Conservation (phyloP, 2,888 invertebrate genomes). For the Galerucella pusilla region DNA sequence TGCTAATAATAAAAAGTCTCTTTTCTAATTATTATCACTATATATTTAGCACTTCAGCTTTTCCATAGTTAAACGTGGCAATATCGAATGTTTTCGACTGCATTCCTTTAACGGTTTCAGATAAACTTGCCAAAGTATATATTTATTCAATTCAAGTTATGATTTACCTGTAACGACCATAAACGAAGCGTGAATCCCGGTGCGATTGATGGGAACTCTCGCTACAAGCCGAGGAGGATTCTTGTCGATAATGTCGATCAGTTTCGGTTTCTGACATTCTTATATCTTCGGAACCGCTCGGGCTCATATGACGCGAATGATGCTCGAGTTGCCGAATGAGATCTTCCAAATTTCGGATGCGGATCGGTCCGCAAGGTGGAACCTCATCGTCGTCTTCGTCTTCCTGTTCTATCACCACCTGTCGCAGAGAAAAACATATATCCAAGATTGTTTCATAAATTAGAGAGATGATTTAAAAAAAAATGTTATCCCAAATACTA, state of each 20-base stretch:
- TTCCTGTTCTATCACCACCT: constrained; percentile 66
- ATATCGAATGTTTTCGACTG: too few species aligned
- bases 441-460: too few species aligned
- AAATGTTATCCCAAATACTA: too few species aligned
- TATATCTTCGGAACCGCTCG: constrained; percentile 91
- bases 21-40: too few species aligned
- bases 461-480: too few species aligned
- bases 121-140: too few species aligned
- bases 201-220: constrained; percentile 82
- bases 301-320: constrained; percentile 90
- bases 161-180: constrained; percentile 72
- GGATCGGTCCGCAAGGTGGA: constrained; percentile 83
- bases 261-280: constrained; percentile 90
- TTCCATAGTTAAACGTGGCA: too few species aligned
- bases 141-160: constrained; percentile 41
- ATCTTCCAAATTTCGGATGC: constrained; percentile 92
- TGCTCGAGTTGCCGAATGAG: constrained; percentile 89
- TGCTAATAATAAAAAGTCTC: too few species aligned
- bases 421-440: background rate
- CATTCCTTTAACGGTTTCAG: too few species aligned
- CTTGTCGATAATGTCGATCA: constrained; percentile 79
- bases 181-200: constrained; percentile 79
- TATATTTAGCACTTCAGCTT: too few species aligned
- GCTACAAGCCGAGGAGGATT: constrained; percentile 78
- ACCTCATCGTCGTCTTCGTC: constrained; percentile 80